Conservation (phyloP, 2,797 vertebrate genomes). For the Paratrypauchen microcephalus region DNA sequence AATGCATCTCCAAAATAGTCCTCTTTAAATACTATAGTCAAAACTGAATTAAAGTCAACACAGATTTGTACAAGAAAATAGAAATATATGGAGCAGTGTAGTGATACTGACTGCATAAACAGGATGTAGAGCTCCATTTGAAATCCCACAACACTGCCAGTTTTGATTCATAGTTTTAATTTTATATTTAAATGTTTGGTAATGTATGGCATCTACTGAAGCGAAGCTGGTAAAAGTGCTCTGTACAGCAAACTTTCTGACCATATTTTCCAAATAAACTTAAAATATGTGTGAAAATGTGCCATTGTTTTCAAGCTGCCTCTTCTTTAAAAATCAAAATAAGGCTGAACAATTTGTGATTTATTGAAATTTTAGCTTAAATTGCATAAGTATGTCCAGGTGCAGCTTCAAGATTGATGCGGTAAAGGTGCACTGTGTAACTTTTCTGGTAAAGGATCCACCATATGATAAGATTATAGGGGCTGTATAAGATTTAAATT, state of each 20-base stretch:
- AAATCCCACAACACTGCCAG: neutral
- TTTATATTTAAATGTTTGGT: neutral
- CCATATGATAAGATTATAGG: too few species aligned
- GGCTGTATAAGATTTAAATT: too few species aligned
- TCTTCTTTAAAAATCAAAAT: neutral
- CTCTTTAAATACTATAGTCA: constrained; percentile 69
- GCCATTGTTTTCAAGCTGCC: neutral
- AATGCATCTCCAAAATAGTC: constrained; percentile 74
- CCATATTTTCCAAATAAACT: neutral
- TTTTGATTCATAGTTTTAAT: neutral
- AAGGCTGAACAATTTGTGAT: neutral
- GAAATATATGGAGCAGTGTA: constrained; percentile 35
- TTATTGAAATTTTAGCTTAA: neutral
- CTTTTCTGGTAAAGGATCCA: neutral
- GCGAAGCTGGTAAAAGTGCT: neutral
- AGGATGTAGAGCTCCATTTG: neutral
- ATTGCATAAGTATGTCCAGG: neutral
- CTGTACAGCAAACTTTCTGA: neutral
- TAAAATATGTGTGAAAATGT: neutral
- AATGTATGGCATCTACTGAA: neutral
- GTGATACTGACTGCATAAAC: constrained; percentile 9
- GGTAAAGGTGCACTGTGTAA: neutral
- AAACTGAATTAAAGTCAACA: constrained; percentile 31
- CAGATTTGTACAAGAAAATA: constrained; percentile 68
- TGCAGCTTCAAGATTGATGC: neutral